phyloP scores from a whole-genome alignment of 2,113 vertebrate genomes.

The Tretioscincus oriximinensis region DNA sequence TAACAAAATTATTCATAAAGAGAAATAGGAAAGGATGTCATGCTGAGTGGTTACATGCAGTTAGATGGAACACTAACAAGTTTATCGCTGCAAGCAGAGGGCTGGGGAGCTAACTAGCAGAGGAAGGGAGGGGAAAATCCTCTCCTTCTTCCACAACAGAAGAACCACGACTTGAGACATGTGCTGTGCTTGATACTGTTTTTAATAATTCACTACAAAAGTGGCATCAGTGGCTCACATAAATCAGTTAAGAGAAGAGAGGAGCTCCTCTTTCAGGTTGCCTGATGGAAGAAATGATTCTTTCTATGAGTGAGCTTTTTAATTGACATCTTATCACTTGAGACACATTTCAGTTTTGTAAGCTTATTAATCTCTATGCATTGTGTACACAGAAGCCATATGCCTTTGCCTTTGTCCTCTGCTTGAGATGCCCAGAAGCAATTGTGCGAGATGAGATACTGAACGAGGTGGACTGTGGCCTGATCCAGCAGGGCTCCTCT shows the following conservation, averaged over 20 bases:
- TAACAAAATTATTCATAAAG: constrained; percentile 86
- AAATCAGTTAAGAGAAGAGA: constrained; percentile 68
- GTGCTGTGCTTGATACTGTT: constrained; percentile 68
- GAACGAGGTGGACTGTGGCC: too few relatives aligned
- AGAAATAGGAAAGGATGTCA: constrained; percentile 74
- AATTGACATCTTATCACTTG: constrained; percentile 55
- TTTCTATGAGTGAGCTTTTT: constrained; percentile 55
- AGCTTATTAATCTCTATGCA: not conserved
- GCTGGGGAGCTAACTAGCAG: constrained; percentile 63
- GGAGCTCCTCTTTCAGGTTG: constrained; percentile 56
- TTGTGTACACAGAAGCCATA: not conserved
- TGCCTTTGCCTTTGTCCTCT: too few relatives aligned
- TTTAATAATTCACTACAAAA: constrained; percentile 78
- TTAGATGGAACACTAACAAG: constrained; percentile 76
- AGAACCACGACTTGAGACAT: constrained; percentile 65
- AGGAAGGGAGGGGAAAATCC: constrained; percentile 54
- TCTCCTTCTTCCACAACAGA: constrained; percentile 65
- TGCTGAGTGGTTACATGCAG: constrained; percentile 78
- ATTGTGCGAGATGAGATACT: too few relatives aligned
- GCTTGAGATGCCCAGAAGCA: too few relatives aligned
- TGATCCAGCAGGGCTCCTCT: too few relatives aligned
- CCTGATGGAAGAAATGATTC: constrained; percentile 65
- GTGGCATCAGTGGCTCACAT: constrained; percentile 65
- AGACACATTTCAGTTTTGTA: constrained; percentile 54
- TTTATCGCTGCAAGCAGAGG: constrained; percentile 71